phyloP scores from a whole-genome alignment of 2,797 vertebrate genomes.

The Notoglanidium macrostoma region DNA sequence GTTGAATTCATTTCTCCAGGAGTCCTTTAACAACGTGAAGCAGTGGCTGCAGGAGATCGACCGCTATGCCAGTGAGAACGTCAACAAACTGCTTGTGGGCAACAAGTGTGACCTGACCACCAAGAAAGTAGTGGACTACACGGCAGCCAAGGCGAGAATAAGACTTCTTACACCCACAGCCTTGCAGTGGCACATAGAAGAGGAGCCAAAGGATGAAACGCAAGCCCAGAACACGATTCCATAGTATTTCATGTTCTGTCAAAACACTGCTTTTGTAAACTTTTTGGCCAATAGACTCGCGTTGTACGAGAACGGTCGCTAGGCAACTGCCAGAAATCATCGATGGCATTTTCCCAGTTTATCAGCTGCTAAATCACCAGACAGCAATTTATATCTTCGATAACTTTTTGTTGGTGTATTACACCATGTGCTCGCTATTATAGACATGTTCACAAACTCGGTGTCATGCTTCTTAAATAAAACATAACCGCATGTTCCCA shows the following conservation, averaged over 20 bases:
- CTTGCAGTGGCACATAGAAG: not conserved
- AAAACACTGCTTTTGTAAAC: not conserved
- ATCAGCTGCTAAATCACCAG: not conserved
- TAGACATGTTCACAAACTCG: not conserved
- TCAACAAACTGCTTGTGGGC: constrained; percentile 88
- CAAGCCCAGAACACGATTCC: not conserved
- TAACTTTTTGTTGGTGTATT: not conserved
- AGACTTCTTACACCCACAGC: not conserved
- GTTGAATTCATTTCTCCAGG: constrained; percentile 62
- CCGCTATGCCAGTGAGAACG: constrained; percentile 86
- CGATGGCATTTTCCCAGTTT: too few species aligned
- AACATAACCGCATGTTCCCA: not conserved
- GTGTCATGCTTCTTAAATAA: not conserved
- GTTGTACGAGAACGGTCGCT: not conserved
- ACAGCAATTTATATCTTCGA: not conserved
- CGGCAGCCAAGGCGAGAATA: constrained; percentile 78
- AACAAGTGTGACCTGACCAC: constrained; percentile 88
- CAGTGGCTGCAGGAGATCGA: constrained; percentile 90
- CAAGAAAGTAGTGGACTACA: constrained; percentile 89
- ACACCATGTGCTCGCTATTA: not conserved
- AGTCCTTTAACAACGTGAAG: constrained; percentile 86
- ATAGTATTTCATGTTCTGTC: not conserved
- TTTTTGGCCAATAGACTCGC: not conserved
- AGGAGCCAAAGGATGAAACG: not conserved
- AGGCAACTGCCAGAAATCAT: too few species aligned